These are phyloP conservation scores for Sinodicranocentrus sp. DNA, from an alignment of 2,888 invertebrate species.

Conservation along the genomic window DNA sequence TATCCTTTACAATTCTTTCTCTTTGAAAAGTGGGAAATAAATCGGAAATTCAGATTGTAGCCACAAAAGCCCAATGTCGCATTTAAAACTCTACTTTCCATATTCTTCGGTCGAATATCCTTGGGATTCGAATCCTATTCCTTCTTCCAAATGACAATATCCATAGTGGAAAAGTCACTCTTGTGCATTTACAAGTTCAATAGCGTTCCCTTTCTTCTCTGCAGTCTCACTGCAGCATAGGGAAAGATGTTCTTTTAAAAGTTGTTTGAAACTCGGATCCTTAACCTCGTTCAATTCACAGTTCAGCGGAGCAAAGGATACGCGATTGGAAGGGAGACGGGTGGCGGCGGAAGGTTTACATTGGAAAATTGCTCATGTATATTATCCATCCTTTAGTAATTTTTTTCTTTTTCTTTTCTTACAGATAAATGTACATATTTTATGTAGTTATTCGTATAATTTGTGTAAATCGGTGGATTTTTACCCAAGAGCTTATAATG, in stretches of 20 bases:
- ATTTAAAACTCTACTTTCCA: no score
- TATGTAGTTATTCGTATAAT: neutral
- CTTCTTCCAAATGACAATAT: neutral
- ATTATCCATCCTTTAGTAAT: neutral
- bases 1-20: no score
- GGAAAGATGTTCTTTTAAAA: neutral
- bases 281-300: constrained; percentile 48
- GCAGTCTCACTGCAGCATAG: neutral
- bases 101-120: no score
- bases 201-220: neutral
- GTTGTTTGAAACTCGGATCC: constrained; percentile 6
- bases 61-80: no score
- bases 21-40: no score
- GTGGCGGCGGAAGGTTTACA: neutral
- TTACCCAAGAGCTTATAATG: neutral
- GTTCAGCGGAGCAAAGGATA: constrained; percentile 25
- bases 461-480: neutral
- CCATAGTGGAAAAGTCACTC: no score
- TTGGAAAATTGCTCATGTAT: neutral
- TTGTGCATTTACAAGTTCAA: no score
- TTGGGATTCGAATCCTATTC: constrained; percentile 6
- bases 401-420: neutral
- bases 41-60: no score
- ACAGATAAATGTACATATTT: neutral
- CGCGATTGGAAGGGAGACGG: constrained; percentile 13